Conservation (phyloP, 2,113 vertebrate species). For the Lucifuga dentata region DNA sequence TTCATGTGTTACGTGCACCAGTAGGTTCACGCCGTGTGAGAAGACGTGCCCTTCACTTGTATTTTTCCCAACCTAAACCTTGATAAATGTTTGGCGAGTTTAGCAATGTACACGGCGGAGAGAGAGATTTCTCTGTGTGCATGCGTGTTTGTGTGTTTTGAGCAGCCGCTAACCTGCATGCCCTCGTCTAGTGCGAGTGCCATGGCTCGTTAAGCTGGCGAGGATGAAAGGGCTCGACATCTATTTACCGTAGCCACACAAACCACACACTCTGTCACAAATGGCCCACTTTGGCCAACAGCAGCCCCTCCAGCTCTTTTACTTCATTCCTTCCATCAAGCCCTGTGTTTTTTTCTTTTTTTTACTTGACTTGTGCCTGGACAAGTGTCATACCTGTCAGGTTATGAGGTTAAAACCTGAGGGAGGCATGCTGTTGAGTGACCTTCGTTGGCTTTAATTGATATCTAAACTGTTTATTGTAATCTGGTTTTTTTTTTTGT, state of each 20-base stretch:
- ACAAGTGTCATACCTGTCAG: conserved; percentile 70
- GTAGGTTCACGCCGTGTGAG: conserved; percentile 12
- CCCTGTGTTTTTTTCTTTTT: conserved; percentile 4
- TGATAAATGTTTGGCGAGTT: no score
- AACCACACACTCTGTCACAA: conserved; percentile 30
- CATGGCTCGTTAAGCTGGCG: conserved; percentile 69
- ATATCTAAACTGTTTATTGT: conserved; percentile 6
- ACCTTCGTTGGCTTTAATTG: conserved; percentile 7
- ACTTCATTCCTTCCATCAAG: conserved; percentile 64
- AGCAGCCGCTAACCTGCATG: conserved; percentile 53
- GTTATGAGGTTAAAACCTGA: conserved; percentile 45
- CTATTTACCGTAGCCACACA: conserved; percentile 64
- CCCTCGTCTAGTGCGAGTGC: conserved; percentile 65
- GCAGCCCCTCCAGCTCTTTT: conserved; percentile 63
- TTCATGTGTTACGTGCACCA: conserved; percentile 11
- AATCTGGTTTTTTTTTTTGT: no score
- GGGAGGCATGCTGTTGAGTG: conserved; percentile 26
- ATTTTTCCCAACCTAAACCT: no score
- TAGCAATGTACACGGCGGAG: no score
- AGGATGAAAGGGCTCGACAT: conserved; percentile 69
- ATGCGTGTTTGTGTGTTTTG: conserved; percentile 26
- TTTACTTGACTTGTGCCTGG: conserved; percentile 54
- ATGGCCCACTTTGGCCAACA: conserved; percentile 67
- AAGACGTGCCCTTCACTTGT: conserved; percentile 18
- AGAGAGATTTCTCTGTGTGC: no score